These are phyloP conservation scores for Lepus timidus DNA, from an alignment of 2,113 vertebrate species.

Conservation along the genomic window DNA sequence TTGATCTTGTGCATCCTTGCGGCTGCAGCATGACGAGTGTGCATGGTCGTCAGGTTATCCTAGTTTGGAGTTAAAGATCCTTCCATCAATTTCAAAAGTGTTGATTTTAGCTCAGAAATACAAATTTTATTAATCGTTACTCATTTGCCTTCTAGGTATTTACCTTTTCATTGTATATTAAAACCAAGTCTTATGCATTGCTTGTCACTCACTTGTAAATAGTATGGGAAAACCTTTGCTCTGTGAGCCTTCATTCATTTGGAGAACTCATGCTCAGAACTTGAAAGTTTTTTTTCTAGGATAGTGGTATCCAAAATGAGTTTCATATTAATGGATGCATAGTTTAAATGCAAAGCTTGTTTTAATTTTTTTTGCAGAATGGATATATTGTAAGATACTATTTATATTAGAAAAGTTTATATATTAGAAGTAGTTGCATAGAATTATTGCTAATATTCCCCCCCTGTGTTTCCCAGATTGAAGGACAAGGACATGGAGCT, in stretches of 20 bases:
- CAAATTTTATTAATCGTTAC: neutral
- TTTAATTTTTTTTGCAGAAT: neutral
- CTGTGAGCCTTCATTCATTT: neutral
- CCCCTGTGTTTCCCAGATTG: conserved; percentile 90
- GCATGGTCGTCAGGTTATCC: neutral
- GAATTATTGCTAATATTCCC: neutral
- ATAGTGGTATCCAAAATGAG: neutral
- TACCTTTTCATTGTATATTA: neutral
- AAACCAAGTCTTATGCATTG: neutral
- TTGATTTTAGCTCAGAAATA: neutral
- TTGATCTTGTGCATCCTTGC: neutral
- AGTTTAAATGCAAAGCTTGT: neutral
- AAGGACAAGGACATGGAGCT: conserved; percentile 97
- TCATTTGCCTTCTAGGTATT: neutral
- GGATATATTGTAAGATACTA: neutral
- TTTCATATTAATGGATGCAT: conserved; percentile 18
- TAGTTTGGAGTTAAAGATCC: neutral
- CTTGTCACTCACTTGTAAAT: neutral
- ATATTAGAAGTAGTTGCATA: neutral
- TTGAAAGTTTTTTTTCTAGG: neutral
- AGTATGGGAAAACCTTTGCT: neutral
- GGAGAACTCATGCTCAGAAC: neutral
- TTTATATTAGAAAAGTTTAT: neutral
- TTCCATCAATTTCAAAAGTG: neutral
- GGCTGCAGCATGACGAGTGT: neutral